phyloP scores from a whole-genome alignment of 2,888 invertebrate genomes.

The Lathronympha strigana region DNA sequence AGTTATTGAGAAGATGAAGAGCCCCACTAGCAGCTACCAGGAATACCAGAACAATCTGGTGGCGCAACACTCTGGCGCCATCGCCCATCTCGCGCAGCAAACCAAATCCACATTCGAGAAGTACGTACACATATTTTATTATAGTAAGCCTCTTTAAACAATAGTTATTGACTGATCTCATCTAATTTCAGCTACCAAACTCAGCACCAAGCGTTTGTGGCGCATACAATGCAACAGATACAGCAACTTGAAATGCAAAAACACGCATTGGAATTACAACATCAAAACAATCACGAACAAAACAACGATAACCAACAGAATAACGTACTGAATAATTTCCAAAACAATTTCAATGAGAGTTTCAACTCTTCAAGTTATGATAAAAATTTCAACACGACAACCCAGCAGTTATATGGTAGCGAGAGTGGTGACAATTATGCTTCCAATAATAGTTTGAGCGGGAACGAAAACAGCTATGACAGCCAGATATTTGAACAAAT shows the following conservation, averaged over 20 bases:
- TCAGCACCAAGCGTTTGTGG: slow-evolving; percentile 97
- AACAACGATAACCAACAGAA: slow-evolving; percentile 64
- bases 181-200: slow-evolving; percentile 88
- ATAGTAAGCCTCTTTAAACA: slow-evolving; percentile 17
- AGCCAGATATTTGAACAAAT: slow-evolving; percentile 77
- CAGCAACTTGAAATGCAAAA: slow-evolving; percentile 93
- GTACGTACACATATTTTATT: slow-evolving; percentile 61
- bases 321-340: slow-evolving; percentile 63
- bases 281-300: slow-evolving; percentile 69
- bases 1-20: slow-evolving; percentile 93
- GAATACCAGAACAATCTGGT: slow-evolving; percentile 94
- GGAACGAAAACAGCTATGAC: slow-evolving; percentile 80
- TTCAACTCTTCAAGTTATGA: slow-evolving; percentile 68
- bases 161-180: slow-evolving; percentile 32
- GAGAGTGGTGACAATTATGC: slow-evolving; percentile 75
- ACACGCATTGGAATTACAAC: slow-evolving; percentile 85
- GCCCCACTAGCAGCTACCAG: slow-evolving; percentile 94
- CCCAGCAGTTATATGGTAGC: slow-evolving; percentile 66
- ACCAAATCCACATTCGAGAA: slow-evolving; percentile 94
- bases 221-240: slow-evolving; percentile 95
- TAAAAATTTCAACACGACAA: slow-evolving; percentile 65
- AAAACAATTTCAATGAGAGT: slow-evolving; percentile 65
- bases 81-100: slow-evolving; percentile 89
- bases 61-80: slow-evolving; percentile 90
- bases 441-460: slow-evolving; percentile 76